Evolutionary conservation across 2,797 vertebrate genomes (phyloP).

Genomic region (Chelon auratus): DNA sequence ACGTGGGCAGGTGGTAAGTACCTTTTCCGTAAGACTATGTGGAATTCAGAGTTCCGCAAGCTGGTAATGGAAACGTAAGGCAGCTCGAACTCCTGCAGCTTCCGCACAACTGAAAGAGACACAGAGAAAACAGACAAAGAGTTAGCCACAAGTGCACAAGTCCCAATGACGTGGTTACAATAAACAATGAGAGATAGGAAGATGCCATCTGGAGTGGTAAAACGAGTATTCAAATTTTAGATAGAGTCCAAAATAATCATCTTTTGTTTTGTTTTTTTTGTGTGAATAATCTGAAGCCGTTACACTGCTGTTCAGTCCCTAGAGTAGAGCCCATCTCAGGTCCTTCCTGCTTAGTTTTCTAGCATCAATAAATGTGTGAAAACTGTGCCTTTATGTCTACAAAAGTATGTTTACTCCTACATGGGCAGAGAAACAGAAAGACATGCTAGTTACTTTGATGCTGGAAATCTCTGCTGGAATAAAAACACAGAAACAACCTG

Average conservation of each 20-base stretch:
- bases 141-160: constrained; percentile 36
- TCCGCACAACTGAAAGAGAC: constrained; percentile 89
- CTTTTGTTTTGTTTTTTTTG: background rate
- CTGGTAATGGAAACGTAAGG: constrained; percentile 97
- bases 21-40: constrained; percentile 97
- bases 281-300: constrained; percentile 52
- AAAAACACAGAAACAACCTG: constrained; percentile 15
- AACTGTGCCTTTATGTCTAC: constrained; percentile 19
- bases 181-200: constrained; percentile 41
- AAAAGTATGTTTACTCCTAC: constrained; percentile 7
- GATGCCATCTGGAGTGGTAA: constrained; percentile 54
- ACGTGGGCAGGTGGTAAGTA: constrained; percentile 65
- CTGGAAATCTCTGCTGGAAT: constrained; percentile 14
- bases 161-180: constrained; percentile 58
- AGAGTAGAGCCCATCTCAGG: constrained; percentile 36
- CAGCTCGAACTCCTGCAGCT: constrained; percentile 98
- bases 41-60: constrained; percentile 91
- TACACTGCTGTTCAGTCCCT: constrained; percentile 14
- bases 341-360: constrained; percentile 24
- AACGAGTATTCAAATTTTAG: constrained; percentile 19
- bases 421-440: constrained; percentile 10
- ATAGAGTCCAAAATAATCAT: constrained; percentile 26
- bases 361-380: constrained; percentile 26
- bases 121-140: constrained; percentile 33
- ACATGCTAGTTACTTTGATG: constrained; percentile 22